Evolutionary conservation across 2,888 invertebrate genomes (phyloP), one percentile per base, ranked within the genome.

Genomic region (Gonocerus acuteangulatus): DNA sequence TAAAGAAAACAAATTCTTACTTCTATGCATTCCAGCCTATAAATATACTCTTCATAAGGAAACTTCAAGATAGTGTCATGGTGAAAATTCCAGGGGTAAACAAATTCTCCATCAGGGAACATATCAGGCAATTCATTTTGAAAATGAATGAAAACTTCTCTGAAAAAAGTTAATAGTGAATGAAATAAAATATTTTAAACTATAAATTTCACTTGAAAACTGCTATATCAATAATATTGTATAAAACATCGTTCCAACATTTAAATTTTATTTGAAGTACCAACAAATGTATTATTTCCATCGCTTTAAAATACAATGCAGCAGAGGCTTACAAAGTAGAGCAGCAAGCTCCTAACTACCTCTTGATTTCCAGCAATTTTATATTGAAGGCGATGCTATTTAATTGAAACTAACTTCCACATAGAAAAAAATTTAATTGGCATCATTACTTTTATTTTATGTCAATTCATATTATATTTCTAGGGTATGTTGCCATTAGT

Each of bases 11-110:
- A n/a, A n/a, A n/a, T n/a, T n/a, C 48, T 66, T 66, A 75, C 76
- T 71, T 75, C 70, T 3, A 90, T 79, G 70, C 84, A 78, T 54
- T 76, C 74, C 1, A 90, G 74, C 9, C 89, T 77, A 15, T 80
- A 76, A 60, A 82, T 75, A 71, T 64, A 65, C 42, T 52, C 47
- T 16, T 65, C 65, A 51, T 62, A 65, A 52, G 51, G 59, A 15
- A 60, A 60, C n/a, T 79, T 77, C 69, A 91, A 89, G 3, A 89
- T 82, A 15, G 82, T 78, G 47, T 83, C 79, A 3, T 83, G 80
- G 69, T 86, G 84, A 73, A 90, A 90, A 1, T 83, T 82, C 89
- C 90, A 90, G 3, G 79, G 78, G 62, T 84, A 80, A 0, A 84
- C 81, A 66, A 82, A 77, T 16, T 49, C 59, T 32, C 66, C 48